These are phyloP conservation scores for Paramuricea clavata DNA, from an alignment of 92 coral and sea anemone species.

Conservation along the genomic window DNA sequence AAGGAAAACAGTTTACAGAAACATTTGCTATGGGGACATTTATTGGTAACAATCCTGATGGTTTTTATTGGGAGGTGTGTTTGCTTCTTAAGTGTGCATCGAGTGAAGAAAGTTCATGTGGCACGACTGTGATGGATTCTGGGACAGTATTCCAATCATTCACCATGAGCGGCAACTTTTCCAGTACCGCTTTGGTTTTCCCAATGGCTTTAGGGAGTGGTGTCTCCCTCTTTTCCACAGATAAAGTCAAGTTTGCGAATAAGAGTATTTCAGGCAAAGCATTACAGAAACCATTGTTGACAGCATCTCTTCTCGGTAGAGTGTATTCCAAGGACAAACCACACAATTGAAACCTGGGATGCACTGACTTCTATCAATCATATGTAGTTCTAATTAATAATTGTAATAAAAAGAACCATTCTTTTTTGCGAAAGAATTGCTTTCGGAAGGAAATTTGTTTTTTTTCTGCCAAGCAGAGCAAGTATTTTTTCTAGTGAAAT, in stretches of 20 bases:
- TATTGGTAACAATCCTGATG: slow-evolving; percentile 71
- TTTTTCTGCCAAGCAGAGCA: no score
- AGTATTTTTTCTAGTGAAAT: no score
- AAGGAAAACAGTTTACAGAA: slow-evolving; percentile 46
- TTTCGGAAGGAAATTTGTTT: no score
- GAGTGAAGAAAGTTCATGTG: slow-evolving; percentile 74
- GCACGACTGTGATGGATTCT: slow-evolving; percentile 64
- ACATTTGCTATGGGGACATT: slow-evolving; percentile 89
- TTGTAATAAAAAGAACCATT: no score
- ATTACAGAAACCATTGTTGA: slow-evolving; percentile 77
- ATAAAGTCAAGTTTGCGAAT: slow-evolving; percentile 57
- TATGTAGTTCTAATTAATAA: no score
- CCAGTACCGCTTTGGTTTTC: slow-evolving; percentile 79
- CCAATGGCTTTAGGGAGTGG: slow-evolving; percentile 78
- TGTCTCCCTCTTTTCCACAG: slow-evolving; percentile 69
- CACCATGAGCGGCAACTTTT: slow-evolving; percentile 80
- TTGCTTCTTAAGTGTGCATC: slow-evolving; percentile 79
- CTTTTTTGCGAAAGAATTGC: no score
- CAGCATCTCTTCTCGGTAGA: slow-evolving; percentile 86
- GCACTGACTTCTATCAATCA: no score
- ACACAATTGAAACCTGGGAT: not conserved
- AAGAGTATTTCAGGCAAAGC: slow-evolving; percentile 48
- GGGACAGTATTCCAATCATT: slow-evolving; percentile 77
- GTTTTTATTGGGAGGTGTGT: slow-evolving; percentile 79
- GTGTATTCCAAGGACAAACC: slow-evolving; percentile 71